Percentiles rank a stretch among this genome's conserved stretches.
These are phyloP conservation scores for Tenthredo notha DNA, from an alignment of 2,888 invertebrate species.

Conservation along the genomic window DNA sequence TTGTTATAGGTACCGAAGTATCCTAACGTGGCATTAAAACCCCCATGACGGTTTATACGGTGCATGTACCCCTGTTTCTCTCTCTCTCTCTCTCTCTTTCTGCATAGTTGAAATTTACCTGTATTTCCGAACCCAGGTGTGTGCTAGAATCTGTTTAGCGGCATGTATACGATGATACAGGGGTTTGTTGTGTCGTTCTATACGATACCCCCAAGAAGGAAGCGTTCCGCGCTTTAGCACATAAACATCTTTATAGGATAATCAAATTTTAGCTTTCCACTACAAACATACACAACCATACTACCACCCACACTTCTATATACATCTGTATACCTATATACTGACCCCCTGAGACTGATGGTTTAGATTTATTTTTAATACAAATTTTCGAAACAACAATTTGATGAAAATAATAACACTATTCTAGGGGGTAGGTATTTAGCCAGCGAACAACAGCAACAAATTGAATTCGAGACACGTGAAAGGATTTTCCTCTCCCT, in stretches of 20 bases:
- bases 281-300: neutral
- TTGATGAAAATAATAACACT: too few species aligned
- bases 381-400: too few species aligned
- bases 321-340: neutral
- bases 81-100: neutral
- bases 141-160: slow-evolving; percentile 40
- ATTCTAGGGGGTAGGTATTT: too few species aligned
- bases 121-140: slow-evolving; percentile 1
- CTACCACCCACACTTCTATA: neutral
- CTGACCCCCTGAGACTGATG: neutral
- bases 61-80: neutral
- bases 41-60: neutral
- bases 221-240: neutral
- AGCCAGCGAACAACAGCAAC: neutral
- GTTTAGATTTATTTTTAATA: neutral
- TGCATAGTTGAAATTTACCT: slow-evolving; percentile 36
- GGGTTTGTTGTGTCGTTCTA: neutral
- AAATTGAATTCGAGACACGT: neutral
- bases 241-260: slow-evolving; percentile 36
- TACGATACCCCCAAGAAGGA: slow-evolving; percentile 5
- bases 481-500: neutral
- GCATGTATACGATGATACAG: neutral
- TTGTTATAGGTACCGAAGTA: neutral
- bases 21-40: slow-evolving; percentile 16
- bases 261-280: slow-evolving; percentile 1